Evolutionary conservation across 2,888 invertebrate genomes (phyloP), one percentile per base, ranked within the genome.

Genomic region (Drosophila nr. medialis): DNA sequence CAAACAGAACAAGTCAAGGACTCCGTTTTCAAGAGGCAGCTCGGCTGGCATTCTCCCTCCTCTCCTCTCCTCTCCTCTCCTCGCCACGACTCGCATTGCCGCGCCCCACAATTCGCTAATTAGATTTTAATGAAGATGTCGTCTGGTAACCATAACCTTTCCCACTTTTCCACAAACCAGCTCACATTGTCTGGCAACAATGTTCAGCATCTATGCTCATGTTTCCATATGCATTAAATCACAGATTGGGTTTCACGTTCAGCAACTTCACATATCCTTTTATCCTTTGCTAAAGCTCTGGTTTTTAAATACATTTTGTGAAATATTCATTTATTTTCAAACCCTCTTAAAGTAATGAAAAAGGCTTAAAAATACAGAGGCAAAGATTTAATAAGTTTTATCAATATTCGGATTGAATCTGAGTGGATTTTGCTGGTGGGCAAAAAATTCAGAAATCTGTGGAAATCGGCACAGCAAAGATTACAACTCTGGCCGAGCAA

Each of bases 101-200:
- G 32, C 59, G 34, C 63, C 81, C 61, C 59, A 81, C 82, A 85
- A 83, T 85, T 90, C 87, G 91, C 92, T 91, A 91, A 91, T 92
- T 91, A 92, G 87, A 90, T 91, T 91, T 91, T 90, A 91, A 91
- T 91, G 91, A 86, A 91, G 91, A 90, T 91, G 91, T 91, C 86
- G 89, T 63, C 88, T 69, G 66, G 67, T 62, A 56, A 53, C 61
- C 49, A 45, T 50, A 54, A 10, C 77, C 56, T 21, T 54, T 58
- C 38, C 34, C 21, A 40, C 71, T 54, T 15, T 18, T 21, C 53
- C 15, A 27, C n/a, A 29, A 38, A 8, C 2, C 50, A n/a, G 11
- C 30, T 30, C 40, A 55, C 40, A 55, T 42, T 61, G 65, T 63
- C 70, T 64, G 74, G 72, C 70, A 77, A 80, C 75, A 77, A 72